Conservation (phyloP, 2,888 invertebrate species). For the Synergus umbraculus region DNA sequence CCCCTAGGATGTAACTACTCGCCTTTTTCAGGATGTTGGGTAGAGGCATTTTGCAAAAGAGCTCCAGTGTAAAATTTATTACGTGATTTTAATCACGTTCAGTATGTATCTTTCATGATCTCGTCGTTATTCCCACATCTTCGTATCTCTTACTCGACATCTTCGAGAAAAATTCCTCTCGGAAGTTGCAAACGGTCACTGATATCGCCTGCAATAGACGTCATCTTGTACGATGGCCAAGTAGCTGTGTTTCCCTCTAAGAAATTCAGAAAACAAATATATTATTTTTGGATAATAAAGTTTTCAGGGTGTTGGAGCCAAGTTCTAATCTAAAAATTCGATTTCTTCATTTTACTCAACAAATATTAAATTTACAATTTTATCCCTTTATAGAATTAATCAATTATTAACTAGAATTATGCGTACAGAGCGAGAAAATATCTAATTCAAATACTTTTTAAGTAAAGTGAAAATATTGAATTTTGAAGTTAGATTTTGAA, state of each 20-base stretch:
- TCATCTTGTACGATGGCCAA: constrained; percentile 3
- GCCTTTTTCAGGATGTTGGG: constrained; percentile 88
- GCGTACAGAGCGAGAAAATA: no score
- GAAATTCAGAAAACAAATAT: not conserved
- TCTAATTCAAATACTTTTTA: no score
- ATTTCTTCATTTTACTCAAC: no score
- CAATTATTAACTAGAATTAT: no score
- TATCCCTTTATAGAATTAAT: no score
- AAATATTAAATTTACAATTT: no score
- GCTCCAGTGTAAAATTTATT: constrained; percentile 22
- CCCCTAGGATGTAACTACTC: constrained; percentile 87
- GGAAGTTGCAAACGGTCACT: not conserved
- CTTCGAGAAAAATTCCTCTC: not conserved
- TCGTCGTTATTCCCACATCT: not conserved
- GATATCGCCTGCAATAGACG: not conserved
- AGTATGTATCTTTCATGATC: not conserved
- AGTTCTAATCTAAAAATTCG: no score
- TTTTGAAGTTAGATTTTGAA: no score
- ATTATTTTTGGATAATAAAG: not conserved
- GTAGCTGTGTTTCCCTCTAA: not conserved
- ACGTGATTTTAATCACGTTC: constrained; percentile 23
- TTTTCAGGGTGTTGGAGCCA: no score
- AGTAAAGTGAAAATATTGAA: no score
- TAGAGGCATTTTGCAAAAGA: constrained; percentile 83
- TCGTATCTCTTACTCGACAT: not conserved